These are phyloP conservation scores for Sylvilagus floridanus DNA, from an alignment of 2,797 vertebrate species.

Conservation along the genomic window DNA sequence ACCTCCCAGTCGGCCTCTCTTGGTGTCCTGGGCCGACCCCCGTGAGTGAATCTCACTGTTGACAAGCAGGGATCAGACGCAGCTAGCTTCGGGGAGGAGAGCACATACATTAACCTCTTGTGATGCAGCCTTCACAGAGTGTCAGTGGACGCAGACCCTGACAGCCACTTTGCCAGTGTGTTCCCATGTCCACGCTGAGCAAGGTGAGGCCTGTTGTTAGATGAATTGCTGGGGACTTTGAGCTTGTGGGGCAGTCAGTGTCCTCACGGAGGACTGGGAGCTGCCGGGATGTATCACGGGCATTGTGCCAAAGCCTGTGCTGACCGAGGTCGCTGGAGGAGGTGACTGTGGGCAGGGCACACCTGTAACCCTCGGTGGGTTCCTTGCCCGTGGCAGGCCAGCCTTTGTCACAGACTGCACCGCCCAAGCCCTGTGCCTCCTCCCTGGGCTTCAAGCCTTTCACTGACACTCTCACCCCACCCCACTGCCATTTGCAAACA, in stretches of 20 bases:
- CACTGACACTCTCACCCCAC: background rate
- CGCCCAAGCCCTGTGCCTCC: background rate
- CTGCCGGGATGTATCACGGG: background rate
- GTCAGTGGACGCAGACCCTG: background rate
- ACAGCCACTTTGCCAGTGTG: background rate
- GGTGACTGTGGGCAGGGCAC: background rate
- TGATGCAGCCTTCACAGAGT: background rate
- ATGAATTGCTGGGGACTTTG: background rate
- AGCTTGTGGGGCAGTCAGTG: background rate
- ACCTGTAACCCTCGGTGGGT: background rate
- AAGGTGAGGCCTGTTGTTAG: background rate
- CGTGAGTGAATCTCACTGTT: background rate
- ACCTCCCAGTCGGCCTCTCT: background rate
- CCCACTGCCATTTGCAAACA: conserved; percentile 79
- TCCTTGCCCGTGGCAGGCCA: background rate
- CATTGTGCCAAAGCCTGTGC: background rate
- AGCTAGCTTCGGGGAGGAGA: background rate
- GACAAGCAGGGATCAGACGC: background rate
- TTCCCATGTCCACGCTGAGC: conserved; percentile 26
- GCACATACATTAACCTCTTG: background rate
- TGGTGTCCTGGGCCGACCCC: background rate
- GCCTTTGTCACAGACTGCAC: background rate
- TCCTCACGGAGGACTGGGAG: background rate
- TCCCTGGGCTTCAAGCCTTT: conserved; percentile 7
- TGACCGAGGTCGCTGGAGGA: background rate